A percentile compares a stretch with the other conserved stretches of the same genome.
phyloP scores from a whole-genome alignment of 2,113 vertebrate genomes.

The Noturus placidus region DNA sequence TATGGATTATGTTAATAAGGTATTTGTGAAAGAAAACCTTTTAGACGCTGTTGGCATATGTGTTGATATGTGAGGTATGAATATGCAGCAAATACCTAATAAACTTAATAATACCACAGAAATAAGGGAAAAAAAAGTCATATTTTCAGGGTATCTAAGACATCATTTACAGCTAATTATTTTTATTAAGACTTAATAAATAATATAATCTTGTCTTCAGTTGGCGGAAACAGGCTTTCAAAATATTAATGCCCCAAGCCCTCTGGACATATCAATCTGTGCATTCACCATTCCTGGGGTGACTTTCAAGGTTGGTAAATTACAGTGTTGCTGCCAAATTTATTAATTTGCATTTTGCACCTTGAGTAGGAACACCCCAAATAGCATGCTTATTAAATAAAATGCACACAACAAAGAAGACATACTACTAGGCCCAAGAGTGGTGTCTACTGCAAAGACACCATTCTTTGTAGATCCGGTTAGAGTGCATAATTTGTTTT shows the following conservation, averaged over 20 bases:
- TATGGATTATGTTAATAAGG: background rate
- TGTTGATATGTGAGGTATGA: background rate
- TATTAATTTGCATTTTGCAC: constrained; percentile 2
- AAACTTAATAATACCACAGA: background rate
- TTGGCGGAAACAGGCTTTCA: background rate
- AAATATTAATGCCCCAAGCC: background rate
- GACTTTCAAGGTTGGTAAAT: background rate
- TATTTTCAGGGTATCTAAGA: background rate
- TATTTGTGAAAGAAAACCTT: background rate
- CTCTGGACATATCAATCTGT: background rate
- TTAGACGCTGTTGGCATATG: background rate
- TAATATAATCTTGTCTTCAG: background rate
- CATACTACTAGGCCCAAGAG: background rate
- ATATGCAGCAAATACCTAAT: background rate
- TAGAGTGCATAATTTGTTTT: background rate
- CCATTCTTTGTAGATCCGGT: background rate
- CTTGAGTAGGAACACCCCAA: background rate
- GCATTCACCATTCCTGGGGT: background rate
- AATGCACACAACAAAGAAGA: background rate
- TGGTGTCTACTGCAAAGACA: background rate
- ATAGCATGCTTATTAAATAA: background rate
- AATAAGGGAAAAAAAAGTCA: background rate
- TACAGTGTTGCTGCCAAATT: background rate
- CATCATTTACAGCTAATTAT: background rate
- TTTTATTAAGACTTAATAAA: background rate